Percentiles rank a stretch among this genome's conserved stretches.
These are phyloP conservation scores for Ptiloglossa arizonensis DNA, from an alignment of 1,140 invertebrate species.

Conservation along the genomic window DNA sequence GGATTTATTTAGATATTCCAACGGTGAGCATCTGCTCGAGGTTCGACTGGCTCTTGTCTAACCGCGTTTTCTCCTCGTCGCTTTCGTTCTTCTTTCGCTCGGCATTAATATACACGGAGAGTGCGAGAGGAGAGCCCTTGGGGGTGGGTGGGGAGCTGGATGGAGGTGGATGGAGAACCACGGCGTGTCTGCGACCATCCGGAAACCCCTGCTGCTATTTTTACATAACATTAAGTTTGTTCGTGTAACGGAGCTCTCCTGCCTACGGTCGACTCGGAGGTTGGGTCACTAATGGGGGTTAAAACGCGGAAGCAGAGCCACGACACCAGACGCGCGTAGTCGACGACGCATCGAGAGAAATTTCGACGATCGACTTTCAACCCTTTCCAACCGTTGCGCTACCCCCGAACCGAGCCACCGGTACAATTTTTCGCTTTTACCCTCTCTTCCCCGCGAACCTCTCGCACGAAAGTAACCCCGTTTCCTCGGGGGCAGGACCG, in stretches of 20 bases:
- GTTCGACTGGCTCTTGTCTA: slow-evolving; percentile 68
- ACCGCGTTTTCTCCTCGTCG: slow-evolving; percentile 53
- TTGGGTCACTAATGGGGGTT: slow-evolving; percentile 79
- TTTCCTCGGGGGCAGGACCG: too few relatives aligned
- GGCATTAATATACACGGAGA: slow-evolving; percentile 75
- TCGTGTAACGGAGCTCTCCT: slow-evolving; percentile 39
- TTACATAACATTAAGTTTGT: slow-evolving; percentile 79
- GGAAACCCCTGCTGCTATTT: slow-evolving; percentile 68
- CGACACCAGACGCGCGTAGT: slow-evolving; percentile 41
- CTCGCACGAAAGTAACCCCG: too few relatives aligned
- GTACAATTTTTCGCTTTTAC: background rate
- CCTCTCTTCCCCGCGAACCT: background rate
- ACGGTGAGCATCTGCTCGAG: slow-evolving; percentile 76
- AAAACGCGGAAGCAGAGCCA: slow-evolving; percentile 71
- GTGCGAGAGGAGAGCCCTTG: slow-evolving; percentile 47
- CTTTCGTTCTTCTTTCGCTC: slow-evolving; percentile 58
- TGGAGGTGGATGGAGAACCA: background rate
- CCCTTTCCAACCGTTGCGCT: background rate
- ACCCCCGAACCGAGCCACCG: background rate
- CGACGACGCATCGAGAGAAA: slow-evolving; percentile 17
- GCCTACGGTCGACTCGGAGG: background rate
- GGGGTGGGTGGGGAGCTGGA: too few relatives aligned
- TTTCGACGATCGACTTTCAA: slow-evolving; percentile 29
- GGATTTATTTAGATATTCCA: slow-evolving; percentile 80
- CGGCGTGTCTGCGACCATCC: slow-evolving; percentile 8